Evolutionary conservation across 2,113 vertebrate genomes (phyloP).

Genomic region (Pitta sordida): DNA sequence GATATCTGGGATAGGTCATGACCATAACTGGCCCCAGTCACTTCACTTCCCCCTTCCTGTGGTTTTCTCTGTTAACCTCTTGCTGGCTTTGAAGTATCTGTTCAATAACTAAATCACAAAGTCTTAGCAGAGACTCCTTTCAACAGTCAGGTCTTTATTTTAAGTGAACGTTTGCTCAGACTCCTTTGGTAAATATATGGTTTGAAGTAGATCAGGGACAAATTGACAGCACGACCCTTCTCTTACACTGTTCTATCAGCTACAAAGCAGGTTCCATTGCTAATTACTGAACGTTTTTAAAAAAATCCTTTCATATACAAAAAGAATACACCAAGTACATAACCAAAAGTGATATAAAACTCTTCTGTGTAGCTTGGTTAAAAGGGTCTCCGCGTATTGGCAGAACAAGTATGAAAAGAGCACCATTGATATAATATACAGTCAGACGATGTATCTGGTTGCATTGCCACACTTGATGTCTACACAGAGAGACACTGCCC

Average conservation of each 20-base stretch:
- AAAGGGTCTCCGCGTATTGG: constrained; percentile 61
- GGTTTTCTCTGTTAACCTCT: neutral
- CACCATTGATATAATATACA: constrained; percentile 65
- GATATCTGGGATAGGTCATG: neutral
- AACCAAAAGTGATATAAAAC: constrained; percentile 71
- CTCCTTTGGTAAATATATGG: constrained; percentile 64
- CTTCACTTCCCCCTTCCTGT: neutral
- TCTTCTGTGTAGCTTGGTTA: constrained; percentile 66
- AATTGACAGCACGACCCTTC: constrained; percentile 31
- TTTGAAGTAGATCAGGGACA: constrained; percentile 60
- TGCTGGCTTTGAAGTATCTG: neutral
- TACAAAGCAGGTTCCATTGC: constrained; percentile 58
- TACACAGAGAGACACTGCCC: constrained; percentile 17
- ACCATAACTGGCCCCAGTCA: neutral
- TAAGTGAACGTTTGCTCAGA: constrained; percentile 49
- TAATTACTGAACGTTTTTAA: constrained; percentile 54
- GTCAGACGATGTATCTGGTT: constrained; percentile 47
- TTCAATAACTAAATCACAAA: constrained; percentile 45
- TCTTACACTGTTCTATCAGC: constrained; percentile 38
- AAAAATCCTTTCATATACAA: constrained; percentile 72
- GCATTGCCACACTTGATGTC: constrained; percentile 16
- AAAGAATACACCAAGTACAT: constrained; percentile 67
- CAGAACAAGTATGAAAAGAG: constrained; percentile 73
- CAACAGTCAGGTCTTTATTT: constrained; percentile 56
- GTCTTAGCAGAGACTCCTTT: constrained; percentile 51